Percentiles rank a stretch among this genome's conserved stretches.
Evolutionary conservation across 2,888 invertebrate species (phyloP).

Genomic region (Bellardia bayeri): DNA sequence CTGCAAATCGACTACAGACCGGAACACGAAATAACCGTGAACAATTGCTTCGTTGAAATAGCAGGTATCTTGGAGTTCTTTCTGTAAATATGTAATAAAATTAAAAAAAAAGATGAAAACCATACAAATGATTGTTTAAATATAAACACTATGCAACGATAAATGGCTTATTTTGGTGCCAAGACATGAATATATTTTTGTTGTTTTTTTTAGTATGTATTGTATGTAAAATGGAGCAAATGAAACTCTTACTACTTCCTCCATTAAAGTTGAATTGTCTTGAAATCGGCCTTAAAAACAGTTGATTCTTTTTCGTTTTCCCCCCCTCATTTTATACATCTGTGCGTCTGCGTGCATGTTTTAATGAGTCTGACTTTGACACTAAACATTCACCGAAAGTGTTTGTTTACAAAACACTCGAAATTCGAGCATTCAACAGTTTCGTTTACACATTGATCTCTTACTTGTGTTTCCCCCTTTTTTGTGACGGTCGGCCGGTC

Average conservation of each 20-base stretch:
- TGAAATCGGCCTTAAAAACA: conserved; percentile 28
- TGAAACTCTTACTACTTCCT: background rate
- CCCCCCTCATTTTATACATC: background rate
- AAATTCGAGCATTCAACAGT: conserved; percentile 72
- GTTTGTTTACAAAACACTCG: conserved; percentile 82
- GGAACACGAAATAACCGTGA: conserved; percentile 84
- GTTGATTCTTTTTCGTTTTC: background rate
- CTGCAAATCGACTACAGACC: conserved; percentile 82
- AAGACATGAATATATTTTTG: background rate
- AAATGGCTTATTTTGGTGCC: background rate
- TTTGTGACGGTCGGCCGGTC: background rate
- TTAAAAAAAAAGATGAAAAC: background rate
- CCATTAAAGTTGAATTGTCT: conserved; percentile 52
- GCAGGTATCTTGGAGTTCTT: conserved; percentile 83
- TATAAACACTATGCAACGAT: background rate
- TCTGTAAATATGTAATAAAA: conserved; percentile 76
- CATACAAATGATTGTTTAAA: background rate
- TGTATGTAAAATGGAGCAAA: conserved; percentile 25
- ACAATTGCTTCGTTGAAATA: conserved; percentile 84
- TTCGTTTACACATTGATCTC: conserved; percentile 49
- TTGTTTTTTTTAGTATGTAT: too few relatives aligned
- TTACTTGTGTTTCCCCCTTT: background rate
- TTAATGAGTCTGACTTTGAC: conserved; percentile 60
- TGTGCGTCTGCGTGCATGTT: conserved; percentile 42
- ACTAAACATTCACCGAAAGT: conserved; percentile 73